Conservation (phyloP, 2,113 vertebrate genomes). For the Syngnathus typhle region DNA sequence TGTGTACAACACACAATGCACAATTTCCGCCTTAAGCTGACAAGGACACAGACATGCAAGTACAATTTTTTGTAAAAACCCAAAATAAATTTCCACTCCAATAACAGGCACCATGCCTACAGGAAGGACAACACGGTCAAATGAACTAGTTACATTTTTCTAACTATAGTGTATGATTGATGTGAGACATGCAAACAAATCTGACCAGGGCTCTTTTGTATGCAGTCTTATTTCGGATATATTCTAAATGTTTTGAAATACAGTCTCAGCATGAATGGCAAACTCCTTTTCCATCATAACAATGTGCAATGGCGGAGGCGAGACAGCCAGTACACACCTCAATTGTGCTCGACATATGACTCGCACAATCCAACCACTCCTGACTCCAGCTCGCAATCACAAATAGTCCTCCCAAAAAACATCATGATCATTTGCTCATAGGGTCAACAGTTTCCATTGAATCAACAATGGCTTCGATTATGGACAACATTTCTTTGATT, state of each 20-base stretch:
- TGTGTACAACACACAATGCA: slow-evolving; percentile 26
- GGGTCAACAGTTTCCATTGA: too few relatives aligned
- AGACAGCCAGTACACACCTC: background rate
- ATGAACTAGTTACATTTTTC: slow-evolving; percentile 4
- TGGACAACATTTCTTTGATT: too few relatives aligned
- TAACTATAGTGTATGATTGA: background rate
- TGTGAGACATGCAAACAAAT: background rate
- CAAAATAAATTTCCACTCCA: slow-evolving; percentile 1
- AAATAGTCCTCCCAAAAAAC: background rate
- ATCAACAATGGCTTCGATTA: too few relatives aligned
- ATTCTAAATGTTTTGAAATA: background rate
- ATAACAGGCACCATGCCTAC: background rate
- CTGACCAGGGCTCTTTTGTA: background rate
- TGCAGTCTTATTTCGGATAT: background rate
- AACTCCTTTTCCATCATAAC: background rate
- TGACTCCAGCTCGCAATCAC: background rate
- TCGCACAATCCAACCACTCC: background rate
- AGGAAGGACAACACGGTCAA: slow-evolving; percentile 7
- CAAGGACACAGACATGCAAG: slow-evolving; percentile 24
- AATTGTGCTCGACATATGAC: background rate
- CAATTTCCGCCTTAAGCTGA: slow-evolving; percentile 20
- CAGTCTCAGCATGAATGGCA: background rate
- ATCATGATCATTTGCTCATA: too few relatives aligned
- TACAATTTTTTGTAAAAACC: slow-evolving; percentile 1
- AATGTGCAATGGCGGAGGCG: background rate